Base-by-base conservation (phyloP, 1,140 invertebrate species). In the Lepidotrigona ventralis region DNA sequence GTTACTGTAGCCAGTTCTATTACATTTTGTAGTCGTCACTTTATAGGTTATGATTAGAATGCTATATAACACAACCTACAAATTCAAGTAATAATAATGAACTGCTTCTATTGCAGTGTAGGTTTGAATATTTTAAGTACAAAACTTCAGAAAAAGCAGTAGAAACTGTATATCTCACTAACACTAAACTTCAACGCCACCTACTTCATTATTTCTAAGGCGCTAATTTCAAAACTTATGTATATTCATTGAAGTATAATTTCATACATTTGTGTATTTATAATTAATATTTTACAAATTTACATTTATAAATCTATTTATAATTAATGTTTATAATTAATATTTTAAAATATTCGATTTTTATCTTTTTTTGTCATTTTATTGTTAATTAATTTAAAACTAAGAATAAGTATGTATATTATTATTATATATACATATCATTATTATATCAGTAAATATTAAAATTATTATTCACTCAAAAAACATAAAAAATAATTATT, bases 21-120 rank as follows among this genome's bases (percentile, higher is more conserved):
- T 54, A 74, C 70, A 81, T 74, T 39, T 74, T 63, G 4, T 1
- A 53, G 17, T 51, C n/a, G 33, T 23, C 54, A 64, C 21, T 81
- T 81, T 63, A 64, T 15, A 74, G 79, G 58, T 81, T 74, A 81
- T 73, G 46, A 64, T 29, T 64, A 80, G 54, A 80, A 63, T 80
- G 9, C 46, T 19, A 53, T 17, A n/a, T 4, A 1, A 9, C 4
- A 54, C n/a, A 76, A n/a, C 0, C 17, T 76, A 46, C 9, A 63
- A 63, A 60, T 14, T 58, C 29, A 19, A 26, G 4, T 21, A 17
- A 46, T 21, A 15, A 76, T 51, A 63, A 21, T 23, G 2, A 60
- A 75, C 9, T 21, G 60, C 60, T 75, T 63, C 33, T 39, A 76
- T 23, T 29, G 23, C 15, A 39, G 11, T 76, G 14, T 26, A 4